These are phyloP conservation scores for Petaurus breviceps DNA, from an alignment of 2,113 vertebrate species.

Conservation along the genomic window DNA sequence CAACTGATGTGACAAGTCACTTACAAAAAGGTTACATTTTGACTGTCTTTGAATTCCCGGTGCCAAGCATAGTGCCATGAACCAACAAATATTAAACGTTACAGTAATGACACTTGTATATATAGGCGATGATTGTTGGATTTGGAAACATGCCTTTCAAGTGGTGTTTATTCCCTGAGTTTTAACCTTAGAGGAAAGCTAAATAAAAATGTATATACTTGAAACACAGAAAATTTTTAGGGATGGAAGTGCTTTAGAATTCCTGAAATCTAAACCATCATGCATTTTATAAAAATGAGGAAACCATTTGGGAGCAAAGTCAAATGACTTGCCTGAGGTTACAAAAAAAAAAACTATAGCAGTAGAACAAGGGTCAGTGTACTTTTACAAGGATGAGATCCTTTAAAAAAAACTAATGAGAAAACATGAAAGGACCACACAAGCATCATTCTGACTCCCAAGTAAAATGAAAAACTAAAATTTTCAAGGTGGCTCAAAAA, in stretches of 20 bases:
- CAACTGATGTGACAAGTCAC: neutral
- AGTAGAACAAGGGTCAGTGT: neutral
- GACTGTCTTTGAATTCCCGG: neutral
- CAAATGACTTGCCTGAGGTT: neutral
- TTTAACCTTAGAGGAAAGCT: neutral
- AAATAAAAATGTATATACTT: neutral
- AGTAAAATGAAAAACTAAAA: neutral
- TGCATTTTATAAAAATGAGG: neutral
- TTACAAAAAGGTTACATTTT: neutral
- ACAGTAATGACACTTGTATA: neutral
- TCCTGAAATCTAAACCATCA: neutral
- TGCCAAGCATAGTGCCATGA: neutral
- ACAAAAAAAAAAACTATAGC: neutral
- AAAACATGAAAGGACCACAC: neutral
- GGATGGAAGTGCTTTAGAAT: neutral
- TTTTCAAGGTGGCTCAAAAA: neutral
- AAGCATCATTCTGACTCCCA: neutral
- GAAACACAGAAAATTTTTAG: neutral
- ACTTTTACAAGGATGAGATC: neutral
- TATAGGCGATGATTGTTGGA: neutral
- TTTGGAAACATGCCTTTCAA: neutral
- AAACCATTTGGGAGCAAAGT: neutral
- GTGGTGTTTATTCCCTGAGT: neutral
- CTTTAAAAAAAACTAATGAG: neutral
- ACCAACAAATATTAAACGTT: neutral